Conservation (phyloP, 2,888 invertebrate genomes). For the Ashinkailepas kermadecensis region DNA sequence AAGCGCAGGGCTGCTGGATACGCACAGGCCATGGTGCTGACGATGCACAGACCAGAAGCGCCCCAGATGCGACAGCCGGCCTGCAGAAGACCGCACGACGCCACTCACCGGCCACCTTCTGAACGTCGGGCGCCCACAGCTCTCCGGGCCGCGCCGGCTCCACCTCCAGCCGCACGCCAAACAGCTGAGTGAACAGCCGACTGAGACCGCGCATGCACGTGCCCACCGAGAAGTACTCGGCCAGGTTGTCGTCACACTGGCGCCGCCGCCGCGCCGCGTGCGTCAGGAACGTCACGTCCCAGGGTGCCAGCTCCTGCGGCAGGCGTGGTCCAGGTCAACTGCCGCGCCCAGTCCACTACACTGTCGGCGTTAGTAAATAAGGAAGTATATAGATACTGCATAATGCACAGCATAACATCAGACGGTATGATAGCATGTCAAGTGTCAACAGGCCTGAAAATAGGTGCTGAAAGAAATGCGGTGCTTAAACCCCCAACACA, state of each 20-base stretch:
- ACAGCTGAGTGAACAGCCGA: conserved; percentile 71
- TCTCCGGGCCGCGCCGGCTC: conserved; percentile 69
- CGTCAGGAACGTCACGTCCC: conserved; percentile 85
- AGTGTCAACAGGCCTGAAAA: no score
- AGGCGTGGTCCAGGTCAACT: background rate
- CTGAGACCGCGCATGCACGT: conserved; percentile 96
- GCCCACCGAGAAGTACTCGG: conserved; percentile 83
- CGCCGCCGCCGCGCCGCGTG: conserved; percentile 49
- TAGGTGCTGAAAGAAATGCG: no score
- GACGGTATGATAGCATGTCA: no score
- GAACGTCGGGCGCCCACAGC: conserved; percentile 78
- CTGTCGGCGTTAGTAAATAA: no score
- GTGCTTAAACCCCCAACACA: no score
- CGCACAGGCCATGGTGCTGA: no score
- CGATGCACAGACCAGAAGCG: no score
- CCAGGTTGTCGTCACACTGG: background rate
- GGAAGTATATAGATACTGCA: no score
- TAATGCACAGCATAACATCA: no score
- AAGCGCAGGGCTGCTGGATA: no score
- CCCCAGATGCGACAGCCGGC: no score
- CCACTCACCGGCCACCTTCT: conserved; percentile 64
- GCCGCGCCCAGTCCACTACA: no score
- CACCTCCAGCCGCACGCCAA: conserved; percentile 67
- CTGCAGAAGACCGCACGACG: background rate
- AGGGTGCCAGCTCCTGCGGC: conserved; percentile 45